phyloP scores from a whole-genome alignment of 2,113 vertebrate species.

The Blennius ocellaris region DNA sequence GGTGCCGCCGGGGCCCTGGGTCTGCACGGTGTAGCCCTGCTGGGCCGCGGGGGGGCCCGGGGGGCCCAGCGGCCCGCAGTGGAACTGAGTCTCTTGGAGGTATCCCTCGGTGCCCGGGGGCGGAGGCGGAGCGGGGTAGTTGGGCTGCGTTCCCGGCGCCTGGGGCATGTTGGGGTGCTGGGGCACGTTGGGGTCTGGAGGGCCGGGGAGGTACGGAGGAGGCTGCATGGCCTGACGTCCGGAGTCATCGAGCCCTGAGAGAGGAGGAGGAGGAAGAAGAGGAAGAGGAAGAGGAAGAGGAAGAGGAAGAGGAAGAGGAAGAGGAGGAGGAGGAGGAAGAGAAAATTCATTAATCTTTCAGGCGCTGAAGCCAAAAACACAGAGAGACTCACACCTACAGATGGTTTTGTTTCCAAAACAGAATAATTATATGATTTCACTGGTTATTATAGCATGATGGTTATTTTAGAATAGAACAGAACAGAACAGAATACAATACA shows the following conservation, averaged over 20 bases:
- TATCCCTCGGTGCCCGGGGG: conserved; percentile 81
- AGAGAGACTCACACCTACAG: too few relatives aligned
- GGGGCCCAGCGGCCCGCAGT: conserved; percentile 72
- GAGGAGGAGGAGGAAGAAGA: neutral
- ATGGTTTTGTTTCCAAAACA: too few relatives aligned
- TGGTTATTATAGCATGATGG: too few relatives aligned
- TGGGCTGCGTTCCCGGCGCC: conserved; percentile 78
- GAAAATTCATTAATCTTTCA: too few relatives aligned
- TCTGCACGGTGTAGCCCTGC: conserved; percentile 91
- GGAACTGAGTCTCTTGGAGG: conserved; percentile 87
- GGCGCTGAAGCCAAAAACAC: too few relatives aligned
- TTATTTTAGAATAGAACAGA: too few relatives aligned
- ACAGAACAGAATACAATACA: too few relatives aligned
- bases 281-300: conserved; percentile 12
- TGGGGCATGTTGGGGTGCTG: conserved; percentile 81
- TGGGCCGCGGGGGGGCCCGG: conserved; percentile 78
- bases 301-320: too few relatives aligned
- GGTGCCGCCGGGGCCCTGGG: conserved; percentile 84
- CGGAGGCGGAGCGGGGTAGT: conserved; percentile 81
- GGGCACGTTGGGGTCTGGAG: conserved; percentile 64
- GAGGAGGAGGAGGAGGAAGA: too few relatives aligned
- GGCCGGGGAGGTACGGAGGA: conserved; percentile 86
- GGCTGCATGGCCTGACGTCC: conserved; percentile 87
- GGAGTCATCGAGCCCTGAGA: conserved; percentile 86
- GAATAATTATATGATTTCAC: too few relatives aligned